A percentile compares a stretch with the other conserved stretches of the same genome.
Conservation (phyloP, 2,797 vertebrate genomes). For the Harpagifer antarcticus region DNA sequence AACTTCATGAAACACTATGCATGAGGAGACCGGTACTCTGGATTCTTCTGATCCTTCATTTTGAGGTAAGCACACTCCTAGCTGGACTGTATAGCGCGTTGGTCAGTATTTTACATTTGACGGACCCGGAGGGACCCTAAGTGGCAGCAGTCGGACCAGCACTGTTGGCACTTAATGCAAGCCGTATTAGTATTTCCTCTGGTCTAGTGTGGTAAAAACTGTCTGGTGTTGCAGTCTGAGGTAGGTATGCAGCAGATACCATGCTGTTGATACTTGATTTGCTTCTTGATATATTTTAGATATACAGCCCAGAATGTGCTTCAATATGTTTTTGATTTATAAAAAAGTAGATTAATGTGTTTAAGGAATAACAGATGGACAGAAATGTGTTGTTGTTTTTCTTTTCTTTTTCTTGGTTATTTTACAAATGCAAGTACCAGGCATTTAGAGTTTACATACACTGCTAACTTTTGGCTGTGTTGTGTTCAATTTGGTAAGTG, state of each 20-base stretch:
- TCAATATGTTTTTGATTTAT: neutral
- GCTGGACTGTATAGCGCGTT: constrained; percentile 37
- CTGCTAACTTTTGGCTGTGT: neutral
- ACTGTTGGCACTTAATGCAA: constrained; percentile 53
- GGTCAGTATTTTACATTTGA: constrained; percentile 30
- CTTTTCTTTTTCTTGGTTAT: neutral
- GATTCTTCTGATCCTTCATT: constrained; percentile 60
- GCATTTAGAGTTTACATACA: neutral
- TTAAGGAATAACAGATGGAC: neutral
- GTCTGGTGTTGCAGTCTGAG: constrained; percentile 38
- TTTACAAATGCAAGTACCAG: neutral
- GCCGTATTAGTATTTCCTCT: constrained; percentile 36
- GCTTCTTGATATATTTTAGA: neutral
- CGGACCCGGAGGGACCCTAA: constrained; percentile 36
- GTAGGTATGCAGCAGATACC: constrained; percentile 8
- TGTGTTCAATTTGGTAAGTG: constrained; percentile 51
- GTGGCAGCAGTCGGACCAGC: constrained; percentile 50
- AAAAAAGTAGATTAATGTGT: neutral
- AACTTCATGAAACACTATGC: constrained; percentile 60
- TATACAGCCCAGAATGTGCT: neutral
- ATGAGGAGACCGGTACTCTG: constrained; percentile 56
- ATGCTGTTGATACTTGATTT: constrained; percentile 8
- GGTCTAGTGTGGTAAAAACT: constrained; percentile 45
- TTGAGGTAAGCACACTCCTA: constrained; percentile 77
- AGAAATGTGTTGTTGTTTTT: neutral